Conservation (phyloP, 2,797 vertebrate genomes). For the Ctenopoma kingsleyae region DNA sequence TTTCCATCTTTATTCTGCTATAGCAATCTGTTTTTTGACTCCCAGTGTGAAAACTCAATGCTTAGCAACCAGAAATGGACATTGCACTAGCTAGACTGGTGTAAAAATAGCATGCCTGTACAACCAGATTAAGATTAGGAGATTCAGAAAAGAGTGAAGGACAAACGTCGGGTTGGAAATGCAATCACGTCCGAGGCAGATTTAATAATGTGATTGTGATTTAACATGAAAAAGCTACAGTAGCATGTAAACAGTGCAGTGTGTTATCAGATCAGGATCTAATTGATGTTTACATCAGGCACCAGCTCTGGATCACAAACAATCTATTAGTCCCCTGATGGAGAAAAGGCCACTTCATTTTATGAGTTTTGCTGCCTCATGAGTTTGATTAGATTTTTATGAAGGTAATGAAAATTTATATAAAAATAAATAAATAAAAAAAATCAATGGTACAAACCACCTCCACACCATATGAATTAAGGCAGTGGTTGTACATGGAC, state of each 20-base stretch:
- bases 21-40: constrained; percentile 18
- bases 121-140: neutral
- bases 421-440: no score
- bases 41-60: constrained; percentile 13
- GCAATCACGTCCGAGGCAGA: neutral
- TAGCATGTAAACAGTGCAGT: constrained; percentile 4
- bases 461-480: no score
- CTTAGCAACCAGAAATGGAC: constrained; percentile 18
- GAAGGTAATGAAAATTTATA: neutral
- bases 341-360: constrained; percentile 8
- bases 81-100: neutral
- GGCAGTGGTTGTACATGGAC: no score
- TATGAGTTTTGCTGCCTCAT: constrained; percentile 1
- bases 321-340: constrained; percentile 32
- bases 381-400: constrained; percentile 1
- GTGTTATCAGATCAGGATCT: constrained; percentile 30
- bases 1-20: constrained; percentile 43
- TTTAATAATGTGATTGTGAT: constrained; percentile 17
- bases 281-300: constrained; percentile 28
- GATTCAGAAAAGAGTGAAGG: neutral
- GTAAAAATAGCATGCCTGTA: neutral
- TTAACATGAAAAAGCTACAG: constrained; percentile 4
- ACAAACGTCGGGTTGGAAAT: neutral
- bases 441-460: no score
- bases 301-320: constrained; percentile 28